Conservation (phyloP, 2,888 invertebrate genomes). For the Cerastis leucographa region DNA sequence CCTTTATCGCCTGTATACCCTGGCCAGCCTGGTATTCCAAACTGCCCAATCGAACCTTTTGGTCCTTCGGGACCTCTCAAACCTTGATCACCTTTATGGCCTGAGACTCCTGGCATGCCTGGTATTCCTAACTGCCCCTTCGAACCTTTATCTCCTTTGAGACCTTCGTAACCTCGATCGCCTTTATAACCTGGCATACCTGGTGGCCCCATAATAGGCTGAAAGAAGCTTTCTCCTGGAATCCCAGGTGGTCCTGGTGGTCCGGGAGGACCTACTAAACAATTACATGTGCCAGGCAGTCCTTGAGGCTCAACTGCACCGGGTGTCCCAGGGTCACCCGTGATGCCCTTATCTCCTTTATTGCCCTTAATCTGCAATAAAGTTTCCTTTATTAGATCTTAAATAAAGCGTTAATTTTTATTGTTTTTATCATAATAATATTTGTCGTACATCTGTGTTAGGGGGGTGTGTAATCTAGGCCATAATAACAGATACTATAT, state of each 20-base stretch:
- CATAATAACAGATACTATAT: too few relatives aligned
- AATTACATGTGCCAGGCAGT: background rate
- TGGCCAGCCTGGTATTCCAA: background rate
- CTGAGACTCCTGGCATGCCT: background rate
- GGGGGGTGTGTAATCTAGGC: too few relatives aligned
- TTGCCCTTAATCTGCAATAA: background rate
- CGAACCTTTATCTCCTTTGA: conserved; percentile 2
- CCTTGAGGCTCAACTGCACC: background rate
- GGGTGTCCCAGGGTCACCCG: background rate
- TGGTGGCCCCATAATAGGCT: background rate
- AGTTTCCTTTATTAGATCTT: background rate
- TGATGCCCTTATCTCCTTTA: background rate
- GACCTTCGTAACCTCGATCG: background rate
- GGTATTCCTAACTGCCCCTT: background rate
- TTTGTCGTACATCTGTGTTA: too few relatives aligned
- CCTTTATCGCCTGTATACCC: background rate
- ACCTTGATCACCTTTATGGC: background rate
- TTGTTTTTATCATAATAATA: too few relatives aligned
- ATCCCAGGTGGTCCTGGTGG: background rate
- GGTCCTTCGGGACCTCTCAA: background rate
- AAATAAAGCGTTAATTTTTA: too few relatives aligned
- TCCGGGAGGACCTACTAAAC: background rate
- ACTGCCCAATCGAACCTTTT: background rate
- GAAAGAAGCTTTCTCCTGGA: background rate
- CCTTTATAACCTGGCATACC: background rate